Evolutionary conservation across 2,113 vertebrate genomes (phyloP), one percentile per base, ranked within the genome.

Genomic region (Callospermophilus lateralis): DNA sequence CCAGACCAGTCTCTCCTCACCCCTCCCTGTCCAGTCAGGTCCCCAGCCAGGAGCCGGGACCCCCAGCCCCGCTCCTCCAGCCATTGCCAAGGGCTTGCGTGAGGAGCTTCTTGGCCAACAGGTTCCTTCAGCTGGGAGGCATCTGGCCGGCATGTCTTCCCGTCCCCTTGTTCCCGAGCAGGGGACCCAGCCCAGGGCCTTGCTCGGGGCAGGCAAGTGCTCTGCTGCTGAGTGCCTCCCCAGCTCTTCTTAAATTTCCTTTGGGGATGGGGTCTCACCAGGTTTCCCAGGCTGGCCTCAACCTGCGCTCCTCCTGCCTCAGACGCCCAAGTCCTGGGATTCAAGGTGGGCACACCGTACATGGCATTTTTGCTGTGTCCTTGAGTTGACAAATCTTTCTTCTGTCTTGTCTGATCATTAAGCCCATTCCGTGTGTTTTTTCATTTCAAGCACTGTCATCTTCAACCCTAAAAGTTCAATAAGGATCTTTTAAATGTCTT

Each of bases 401-500:
- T 77, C 51, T 51, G 72, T 51, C 42, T 95, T 55, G 17, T 93
- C 55, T 95, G 19, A 51, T 73, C n/a, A 30, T 28, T 15, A 30
- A 76, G 72, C 53, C 53, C 32, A 17, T 15, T 81, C 48, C 1
- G 8, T 42, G 53, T 65, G 55, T 10, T 34, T 89, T 88, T 81
- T 63, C 55, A 89, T 67, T 39, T 61, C 28, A 53, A 70, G 90
- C 81, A 53, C 12, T 5, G 16, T 42, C 37, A 4, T 45, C 63
- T 79, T 89, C 72, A 92, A 30, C 48, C 55, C 91, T 77, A 58
- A 74, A 94, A 78, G 63, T 86, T 91, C 39, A 63, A 8, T 61
- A 94, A 73, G 39, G 76, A 12, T 20, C 48, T 45, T 30, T 67
- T 67, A 30, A 28, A 26, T 48, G 77, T 67, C 68, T 83, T 76